A percentile compares a stretch with the other conserved stretches of the same genome.
Evolutionary conservation across 2,113 vertebrate species (phyloP).

Genomic region (Pelvicachromis taeniatus): DNA sequence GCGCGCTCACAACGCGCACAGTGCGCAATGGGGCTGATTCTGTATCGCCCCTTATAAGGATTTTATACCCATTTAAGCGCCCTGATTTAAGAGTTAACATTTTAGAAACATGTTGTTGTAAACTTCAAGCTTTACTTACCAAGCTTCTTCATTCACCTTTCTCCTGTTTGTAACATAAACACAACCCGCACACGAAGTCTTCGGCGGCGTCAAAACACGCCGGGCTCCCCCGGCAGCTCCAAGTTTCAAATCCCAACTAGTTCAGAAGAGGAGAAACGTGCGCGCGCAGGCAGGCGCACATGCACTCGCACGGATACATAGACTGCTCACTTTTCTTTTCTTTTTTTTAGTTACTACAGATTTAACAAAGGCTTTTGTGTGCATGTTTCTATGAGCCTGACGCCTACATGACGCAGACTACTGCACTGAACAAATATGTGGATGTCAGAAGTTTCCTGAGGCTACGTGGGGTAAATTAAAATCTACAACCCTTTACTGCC

Average conservation of each 20-base stretch:
- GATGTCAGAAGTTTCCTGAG: no score
- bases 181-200: no score
- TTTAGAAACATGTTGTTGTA: background rate
- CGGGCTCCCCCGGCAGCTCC: background rate
- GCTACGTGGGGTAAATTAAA: background rate
- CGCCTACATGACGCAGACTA: background rate
- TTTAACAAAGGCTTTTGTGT: background rate
- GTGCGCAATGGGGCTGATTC: background rate
- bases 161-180: background rate
- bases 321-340: background rate
- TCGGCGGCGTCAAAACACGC: background rate
- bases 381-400: background rate
- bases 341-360: background rate
- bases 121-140: conserved; percentile 2
- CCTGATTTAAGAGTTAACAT: background rate
- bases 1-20: background rate
- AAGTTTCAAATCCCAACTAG: conserved; percentile 20
- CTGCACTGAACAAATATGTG: background rate
- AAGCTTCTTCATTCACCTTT: background rate
- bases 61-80: accelerated
- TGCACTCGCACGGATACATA: background rate
- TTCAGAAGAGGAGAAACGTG: background rate
- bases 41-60: background rate
- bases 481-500: background rate
- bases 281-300: background rate